Percentiles rank a stretch among this genome's conserved stretches.
Evolutionary conservation across 2,797 vertebrate genomes (phyloP).

Genomic region (Neomorphus geoffroyi): DNA sequence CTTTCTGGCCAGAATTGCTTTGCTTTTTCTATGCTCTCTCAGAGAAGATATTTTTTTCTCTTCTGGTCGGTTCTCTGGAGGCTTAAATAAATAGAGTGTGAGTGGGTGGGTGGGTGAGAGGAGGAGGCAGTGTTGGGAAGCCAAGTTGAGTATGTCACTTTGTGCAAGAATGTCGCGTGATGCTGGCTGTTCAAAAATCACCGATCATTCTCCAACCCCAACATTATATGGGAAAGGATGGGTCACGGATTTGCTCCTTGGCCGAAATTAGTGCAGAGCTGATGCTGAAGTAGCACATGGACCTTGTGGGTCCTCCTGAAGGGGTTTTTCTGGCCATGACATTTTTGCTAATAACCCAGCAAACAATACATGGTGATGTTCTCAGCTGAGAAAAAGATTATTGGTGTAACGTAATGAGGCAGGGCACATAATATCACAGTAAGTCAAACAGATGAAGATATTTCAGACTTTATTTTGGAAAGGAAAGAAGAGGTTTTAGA

Average conservation of each 20-base stretch:
- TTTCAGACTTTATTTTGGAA: not conserved
- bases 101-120: not conserved
- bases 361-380: not conserved
- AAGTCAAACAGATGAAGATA: not conserved
- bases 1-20: not conserved
- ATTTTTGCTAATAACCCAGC: not conserved
- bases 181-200: not conserved
- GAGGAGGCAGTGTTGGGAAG: not conserved
- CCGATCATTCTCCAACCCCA: not conserved
- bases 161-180: not conserved
- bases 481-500: not conserved
- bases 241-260: fast-evolving
- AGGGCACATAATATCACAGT: not conserved
- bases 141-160: not conserved
- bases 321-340: not conserved
- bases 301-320: not conserved
- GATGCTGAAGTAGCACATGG: not conserved
- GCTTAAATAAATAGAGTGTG: not conserved
- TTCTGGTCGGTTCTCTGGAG: not conserved
- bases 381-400: not conserved
- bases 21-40: not conserved
- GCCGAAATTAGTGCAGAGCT: not conserved
- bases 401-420: not conserved
- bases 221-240: fast-evolving
- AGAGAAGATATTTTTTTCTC: not conserved